phyloP scores from a whole-genome alignment of 2,797 vertebrate species.

The Sebastiscus tertius region DNA sequence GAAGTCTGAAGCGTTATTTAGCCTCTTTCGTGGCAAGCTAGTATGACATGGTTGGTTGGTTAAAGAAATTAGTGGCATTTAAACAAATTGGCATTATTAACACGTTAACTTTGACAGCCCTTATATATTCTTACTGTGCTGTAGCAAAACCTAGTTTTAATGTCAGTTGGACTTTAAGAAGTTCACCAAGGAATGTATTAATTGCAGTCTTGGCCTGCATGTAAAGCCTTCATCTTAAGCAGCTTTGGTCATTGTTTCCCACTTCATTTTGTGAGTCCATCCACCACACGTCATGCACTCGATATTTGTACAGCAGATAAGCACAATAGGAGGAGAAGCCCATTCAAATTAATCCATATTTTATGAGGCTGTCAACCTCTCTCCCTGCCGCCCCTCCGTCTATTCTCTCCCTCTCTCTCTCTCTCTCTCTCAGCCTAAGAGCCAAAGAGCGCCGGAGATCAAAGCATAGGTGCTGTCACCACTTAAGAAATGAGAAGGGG shows the following conservation, averaged over 20 bases:
- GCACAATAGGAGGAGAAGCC: conserved; percentile 24
- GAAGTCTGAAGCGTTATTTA: too few species aligned
- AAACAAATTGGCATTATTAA: too few species aligned
- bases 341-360: conserved; percentile 66
- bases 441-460: conserved; percentile 49
- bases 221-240: not conserved
- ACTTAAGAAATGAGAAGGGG: conserved; percentile 16
- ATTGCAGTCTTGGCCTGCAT: not conserved
- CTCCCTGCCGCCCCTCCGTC: conserved; percentile 18
- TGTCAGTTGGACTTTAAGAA: not conserved
- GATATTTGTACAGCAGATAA: conserved; percentile 48
- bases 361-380: conserved; percentile 51
- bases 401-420: conserved; percentile 24
- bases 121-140: too few species aligned
- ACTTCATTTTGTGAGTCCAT: not conserved
- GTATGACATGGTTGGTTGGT: too few species aligned
- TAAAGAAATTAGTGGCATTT: too few species aligned
- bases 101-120: too few species aligned
- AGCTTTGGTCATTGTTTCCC: conserved; percentile 1
- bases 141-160: not conserved
- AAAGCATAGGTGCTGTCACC: conserved; percentile 65
- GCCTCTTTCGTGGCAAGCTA: too few species aligned
- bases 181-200: not conserved
- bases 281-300: not conserved
- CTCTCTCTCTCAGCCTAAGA: conserved; percentile 15